Percentiles rank a stretch among this genome's conserved stretches.
These are phyloP conservation scores for Willisornis vidua DNA, from an alignment of 2,113 vertebrate species.

Conservation along the genomic window DNA sequence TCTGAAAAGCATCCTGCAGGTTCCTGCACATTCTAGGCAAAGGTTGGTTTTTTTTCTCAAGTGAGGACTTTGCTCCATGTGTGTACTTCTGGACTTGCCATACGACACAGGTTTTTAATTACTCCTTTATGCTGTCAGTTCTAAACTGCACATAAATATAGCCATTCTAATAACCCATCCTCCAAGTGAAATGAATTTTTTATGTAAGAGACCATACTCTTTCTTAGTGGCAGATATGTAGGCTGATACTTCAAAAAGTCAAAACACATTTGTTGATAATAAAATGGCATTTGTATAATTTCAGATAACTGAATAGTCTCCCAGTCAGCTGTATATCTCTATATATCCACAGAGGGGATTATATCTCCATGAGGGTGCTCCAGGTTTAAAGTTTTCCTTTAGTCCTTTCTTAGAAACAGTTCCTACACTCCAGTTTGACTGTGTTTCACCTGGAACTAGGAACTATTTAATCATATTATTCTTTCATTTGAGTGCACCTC, in stretches of 20 bases:
- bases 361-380: neutral
- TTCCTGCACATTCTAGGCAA: neutral
- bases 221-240: neutral
- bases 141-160: neutral
- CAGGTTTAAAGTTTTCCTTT: neutral
- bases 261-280: neutral
- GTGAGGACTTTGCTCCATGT: neutral
- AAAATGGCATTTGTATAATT: neutral
- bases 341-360: neutral
- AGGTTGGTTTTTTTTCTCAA: neutral
- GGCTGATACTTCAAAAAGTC: neutral
- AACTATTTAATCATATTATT: neutral
- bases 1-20: constrained; percentile 9
- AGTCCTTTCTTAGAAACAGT: neutral
- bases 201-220: neutral
- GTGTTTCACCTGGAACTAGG: neutral
- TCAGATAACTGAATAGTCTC: neutral
- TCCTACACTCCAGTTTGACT: neutral
- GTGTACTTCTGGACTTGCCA: neutral
- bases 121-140: neutral
- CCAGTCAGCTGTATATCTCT: neutral
- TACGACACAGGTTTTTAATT: neutral
- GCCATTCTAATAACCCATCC: neutral
- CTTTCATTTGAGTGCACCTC: neutral
- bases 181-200: neutral